phyloP scores from a whole-genome alignment of 2,888 invertebrate species.

The Philonicus albiceps region DNA sequence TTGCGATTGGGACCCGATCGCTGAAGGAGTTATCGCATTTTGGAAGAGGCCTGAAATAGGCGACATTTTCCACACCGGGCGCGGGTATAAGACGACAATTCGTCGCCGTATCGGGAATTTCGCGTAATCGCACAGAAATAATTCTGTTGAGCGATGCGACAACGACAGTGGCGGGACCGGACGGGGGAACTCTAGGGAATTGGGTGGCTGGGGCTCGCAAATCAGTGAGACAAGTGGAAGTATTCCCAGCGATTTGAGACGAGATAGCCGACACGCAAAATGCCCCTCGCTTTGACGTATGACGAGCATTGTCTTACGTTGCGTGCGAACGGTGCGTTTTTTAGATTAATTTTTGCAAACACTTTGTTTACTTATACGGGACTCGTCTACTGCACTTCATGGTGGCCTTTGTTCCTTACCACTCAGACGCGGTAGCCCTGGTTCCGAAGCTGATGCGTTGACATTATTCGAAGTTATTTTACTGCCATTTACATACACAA shows the following conservation, averaged over 20 bases:
- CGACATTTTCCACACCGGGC: background rate
- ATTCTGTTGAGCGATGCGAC: background rate
- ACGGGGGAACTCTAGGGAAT: background rate
- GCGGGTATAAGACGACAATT: background rate
- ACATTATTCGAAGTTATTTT: background rate
- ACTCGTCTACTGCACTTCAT: background rate
- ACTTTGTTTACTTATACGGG: background rate
- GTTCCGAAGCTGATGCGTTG: background rate
- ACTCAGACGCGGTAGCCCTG: background rate
- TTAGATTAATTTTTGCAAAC: background rate
- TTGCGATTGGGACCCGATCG: background rate
- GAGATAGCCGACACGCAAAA: background rate
- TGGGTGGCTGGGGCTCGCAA: background rate
- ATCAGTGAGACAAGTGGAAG: background rate
- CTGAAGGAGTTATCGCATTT: background rate
- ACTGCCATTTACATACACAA: background rate
- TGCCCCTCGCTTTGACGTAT: background rate
- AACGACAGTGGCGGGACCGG: background rate
- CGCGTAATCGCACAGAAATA: background rate
- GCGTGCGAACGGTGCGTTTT: background rate
- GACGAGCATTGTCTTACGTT: background rate
- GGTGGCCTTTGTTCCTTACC: background rate
- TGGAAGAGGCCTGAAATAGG: slow-evolving; percentile 5
- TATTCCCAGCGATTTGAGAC: background rate
- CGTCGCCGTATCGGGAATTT: background rate